These are phyloP conservation scores for Matsumyia berberina DNA, from an alignment of 2,888 invertebrate genomes.

Conservation along the genomic window DNA sequence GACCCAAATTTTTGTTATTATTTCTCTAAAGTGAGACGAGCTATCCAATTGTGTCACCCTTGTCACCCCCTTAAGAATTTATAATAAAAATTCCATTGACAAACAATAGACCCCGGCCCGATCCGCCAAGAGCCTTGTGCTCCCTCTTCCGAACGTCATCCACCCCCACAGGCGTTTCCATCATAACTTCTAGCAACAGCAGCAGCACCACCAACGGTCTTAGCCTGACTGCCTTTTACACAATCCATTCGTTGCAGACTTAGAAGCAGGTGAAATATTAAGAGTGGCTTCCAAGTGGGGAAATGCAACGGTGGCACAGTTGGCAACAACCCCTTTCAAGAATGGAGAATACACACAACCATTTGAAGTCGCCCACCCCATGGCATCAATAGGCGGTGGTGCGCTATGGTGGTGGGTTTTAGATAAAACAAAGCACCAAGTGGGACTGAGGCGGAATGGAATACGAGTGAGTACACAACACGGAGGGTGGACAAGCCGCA, in stretches of 20 bases:
- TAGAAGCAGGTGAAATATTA: conserved; percentile 73
- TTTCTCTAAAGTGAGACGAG: conserved; percentile 16
- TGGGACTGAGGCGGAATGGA: conserved; percentile 15
- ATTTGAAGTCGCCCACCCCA: not conserved
- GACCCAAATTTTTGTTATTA: conserved; percentile 47
- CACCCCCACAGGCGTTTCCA: conserved; percentile 16
- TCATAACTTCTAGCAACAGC: conserved; percentile 47
- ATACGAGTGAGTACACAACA: conserved; percentile 57
- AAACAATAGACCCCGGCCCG: conserved; percentile 56
- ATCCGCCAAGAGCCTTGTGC: conserved; percentile 22
- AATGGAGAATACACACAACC: conserved; percentile 21
- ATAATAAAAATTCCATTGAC: conserved; percentile 72
- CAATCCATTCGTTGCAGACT: conserved; percentile 64
- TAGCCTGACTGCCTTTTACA: conserved; percentile 60
- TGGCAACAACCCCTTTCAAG: conserved; percentile 56
- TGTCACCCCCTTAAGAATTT: conserved; percentile 51
- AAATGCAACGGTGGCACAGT: conserved; percentile 62
- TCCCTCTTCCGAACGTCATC: conserved; percentile 21
- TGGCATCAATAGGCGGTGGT: conserved; percentile 51
- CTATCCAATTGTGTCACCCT: conserved; percentile 56
- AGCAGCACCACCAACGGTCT: conserved; percentile 49
- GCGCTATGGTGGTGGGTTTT: conserved; percentile 12
- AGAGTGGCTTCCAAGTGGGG: conserved; percentile 61
- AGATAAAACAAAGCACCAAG: conserved; percentile 66
- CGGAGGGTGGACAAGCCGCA: conserved; percentile 46